Percentiles rank a stretch among this genome's conserved stretches.
Conservation (phyloP, 2,888 invertebrate genomes). For the Seira sanloemensis region DNA sequence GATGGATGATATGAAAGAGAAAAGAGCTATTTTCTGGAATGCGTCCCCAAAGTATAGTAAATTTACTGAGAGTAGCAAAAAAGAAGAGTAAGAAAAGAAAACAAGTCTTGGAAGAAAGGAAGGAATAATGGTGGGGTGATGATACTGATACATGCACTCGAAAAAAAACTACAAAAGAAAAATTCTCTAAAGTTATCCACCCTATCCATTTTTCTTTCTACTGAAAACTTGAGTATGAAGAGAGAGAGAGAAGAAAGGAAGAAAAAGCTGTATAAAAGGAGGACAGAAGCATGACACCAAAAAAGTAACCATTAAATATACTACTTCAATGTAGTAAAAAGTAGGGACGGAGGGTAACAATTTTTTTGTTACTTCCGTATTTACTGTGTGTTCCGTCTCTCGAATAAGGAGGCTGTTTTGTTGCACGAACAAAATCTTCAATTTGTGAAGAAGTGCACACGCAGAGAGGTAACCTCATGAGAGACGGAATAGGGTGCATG, state of each 20-base stretch:
- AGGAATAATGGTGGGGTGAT: constrained; percentile 12
- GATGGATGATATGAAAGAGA: constrained; percentile 65
- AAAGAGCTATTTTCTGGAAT: constrained; percentile 74
- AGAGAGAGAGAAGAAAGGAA: constrained; percentile 3
- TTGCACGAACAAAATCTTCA: background rate
- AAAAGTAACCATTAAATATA: background rate
- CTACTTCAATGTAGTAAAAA: background rate
- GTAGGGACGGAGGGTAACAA: constrained; percentile 1
- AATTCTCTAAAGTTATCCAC: background rate
- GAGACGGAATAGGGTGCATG: background rate
- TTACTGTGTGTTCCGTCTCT: background rate
- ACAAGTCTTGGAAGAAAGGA: constrained; percentile 2
- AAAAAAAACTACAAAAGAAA: constrained; percentile 3
- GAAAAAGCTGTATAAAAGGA: constrained; percentile 16
- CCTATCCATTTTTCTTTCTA: constrained; percentile 8
- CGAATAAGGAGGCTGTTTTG: background rate
- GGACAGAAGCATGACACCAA: constrained; percentile 1
- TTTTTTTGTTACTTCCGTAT: constrained; percentile 4
- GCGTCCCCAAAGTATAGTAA: constrained; percentile 74
- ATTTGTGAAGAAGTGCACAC: background rate
- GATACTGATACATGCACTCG: constrained; percentile 4
- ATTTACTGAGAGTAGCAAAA: constrained; percentile 70
- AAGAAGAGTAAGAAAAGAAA: background rate
- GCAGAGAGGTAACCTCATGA: background rate
- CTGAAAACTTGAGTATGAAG: constrained; percentile 24